phyloP scores from a whole-genome alignment of 1,140 invertebrate genomes.

The Meloidogyne chitwoodi region DNA sequence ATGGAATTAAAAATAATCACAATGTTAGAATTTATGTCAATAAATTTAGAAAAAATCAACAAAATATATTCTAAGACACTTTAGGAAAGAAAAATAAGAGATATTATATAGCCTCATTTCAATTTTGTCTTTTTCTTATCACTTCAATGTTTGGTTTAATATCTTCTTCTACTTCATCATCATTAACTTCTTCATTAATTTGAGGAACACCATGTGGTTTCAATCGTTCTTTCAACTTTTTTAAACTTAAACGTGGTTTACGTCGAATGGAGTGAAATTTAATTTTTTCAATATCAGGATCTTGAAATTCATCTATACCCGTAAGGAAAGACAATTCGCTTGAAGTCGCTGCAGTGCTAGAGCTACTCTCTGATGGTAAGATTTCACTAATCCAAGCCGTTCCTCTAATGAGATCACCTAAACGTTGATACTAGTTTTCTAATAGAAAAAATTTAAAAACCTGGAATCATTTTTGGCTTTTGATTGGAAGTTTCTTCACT shows the following conservation, averaged over 20 bases:
- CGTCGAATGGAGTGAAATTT: slow-evolving; percentile 17
- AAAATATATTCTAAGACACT: background rate
- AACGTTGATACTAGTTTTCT: background rate
- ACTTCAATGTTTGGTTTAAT: background rate
- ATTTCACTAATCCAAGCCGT: slow-evolving; percentile 4
- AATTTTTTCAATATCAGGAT: background rate
- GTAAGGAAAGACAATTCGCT: background rate
- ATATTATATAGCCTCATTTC: slow-evolving; percentile 10
- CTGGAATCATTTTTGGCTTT: slow-evolving; percentile 1
- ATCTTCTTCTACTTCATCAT: background rate
- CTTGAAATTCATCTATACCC: background rate
- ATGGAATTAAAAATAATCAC: background rate
- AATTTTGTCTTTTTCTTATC: background rate
- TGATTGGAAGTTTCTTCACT: slow-evolving; percentile 15
- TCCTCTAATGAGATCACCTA: slow-evolving; percentile 7
- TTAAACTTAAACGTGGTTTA: slow-evolving; percentile 13
- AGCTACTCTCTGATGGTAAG: background rate
- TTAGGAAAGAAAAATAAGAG: background rate
- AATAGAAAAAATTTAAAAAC: background rate
- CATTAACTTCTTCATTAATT: background rate
- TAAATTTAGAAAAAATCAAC: background rate
- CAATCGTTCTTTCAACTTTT: slow-evolving; percentile 21
- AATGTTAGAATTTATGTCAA: background rate
- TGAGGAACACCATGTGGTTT: slow-evolving; percentile 18
- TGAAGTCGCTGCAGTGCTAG: background rate